Evolutionary conservation across 1,140 invertebrate species (phyloP), one percentile per base, ranked within the genome.

Genomic region (Hylaeus anthracinus): DNA sequence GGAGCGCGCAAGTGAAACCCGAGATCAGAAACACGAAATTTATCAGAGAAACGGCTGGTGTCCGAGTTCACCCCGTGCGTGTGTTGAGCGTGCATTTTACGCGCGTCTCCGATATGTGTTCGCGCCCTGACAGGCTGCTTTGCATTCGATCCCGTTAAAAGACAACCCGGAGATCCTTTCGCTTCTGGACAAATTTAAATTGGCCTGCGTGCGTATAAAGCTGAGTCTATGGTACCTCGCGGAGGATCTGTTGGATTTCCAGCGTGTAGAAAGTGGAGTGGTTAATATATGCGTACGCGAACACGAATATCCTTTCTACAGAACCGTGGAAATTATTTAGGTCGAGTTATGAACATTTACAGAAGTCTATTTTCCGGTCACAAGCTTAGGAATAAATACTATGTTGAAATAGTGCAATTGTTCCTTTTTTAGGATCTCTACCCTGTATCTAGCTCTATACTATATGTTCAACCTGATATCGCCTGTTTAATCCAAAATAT

Each of bases 61-160:
- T 48, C 45, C 45, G 45, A 8, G 45, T 48, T 5, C 8, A 48
- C 45, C 5, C n/a, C 26, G 71, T n/a, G 60, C 53, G 56, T 43
- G 69, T 58, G 51, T 5, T 45, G 5, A 70, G 56, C 5, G 26
- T 5, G 56, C 26, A 26, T 26, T 26, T 26, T 26, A 26, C 26
- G 26, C 26, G 26, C 26, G 26, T 26, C 26, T 26, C 26, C 26
- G 26, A 26, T 26, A 26, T 43, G 60, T 74, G 48, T 9, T 26
- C 39, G 26, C 37, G 39, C 37, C 12, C 26, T 26, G n/a, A 45
- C 51, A 48, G 48, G 14, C 55, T 72, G 67, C 61, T 86, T 85
- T 85, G 72, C 83, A 85, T 85, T 85, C 84, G 77, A 81, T 85
- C 72, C 83, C 84, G 84, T 85, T 86, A 80, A 83, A 81, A 85